phyloP scores from a whole-genome alignment of 2,113 vertebrate species.

The Numida meleagris region DNA sequence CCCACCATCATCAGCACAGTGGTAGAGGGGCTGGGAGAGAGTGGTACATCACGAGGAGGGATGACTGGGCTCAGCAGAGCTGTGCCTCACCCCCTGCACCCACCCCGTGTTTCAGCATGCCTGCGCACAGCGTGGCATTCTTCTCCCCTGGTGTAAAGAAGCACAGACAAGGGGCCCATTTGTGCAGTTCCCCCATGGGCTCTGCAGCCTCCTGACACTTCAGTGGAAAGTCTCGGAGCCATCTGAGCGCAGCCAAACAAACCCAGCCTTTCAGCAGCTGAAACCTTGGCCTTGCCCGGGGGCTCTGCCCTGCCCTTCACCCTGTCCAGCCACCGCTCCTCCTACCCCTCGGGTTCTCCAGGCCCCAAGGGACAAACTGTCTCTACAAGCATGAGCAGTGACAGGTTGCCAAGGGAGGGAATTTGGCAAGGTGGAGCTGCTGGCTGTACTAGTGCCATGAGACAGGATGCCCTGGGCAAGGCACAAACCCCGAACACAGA shows the following conservation, averaged over 20 bases:
- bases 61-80: accelerated
- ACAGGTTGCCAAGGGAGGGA: background rate
- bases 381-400: background rate
- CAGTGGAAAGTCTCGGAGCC: background rate
- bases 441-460: accelerated
- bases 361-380: background rate
- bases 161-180: background rate
- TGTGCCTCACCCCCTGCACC: background rate
- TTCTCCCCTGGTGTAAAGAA: background rate
- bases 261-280: background rate
- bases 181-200: conserved; percentile 27
- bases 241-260: conserved; percentile 51
- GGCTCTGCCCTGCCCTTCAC: background rate
- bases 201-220: background rate
- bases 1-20: background rate
- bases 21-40: background rate
- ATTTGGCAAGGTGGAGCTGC: background rate
- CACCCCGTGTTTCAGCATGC: accelerated
- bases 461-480: background rate
- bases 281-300: background rate
- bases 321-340: background rate
- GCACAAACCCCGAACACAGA: background rate
- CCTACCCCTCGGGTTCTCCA: background rate
- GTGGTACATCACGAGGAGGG: background rate
- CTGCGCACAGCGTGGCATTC: background rate